Evolutionary conservation across 1,140 invertebrate genomes (phyloP).

Genomic region (Epicauta chinensis): DNA sequence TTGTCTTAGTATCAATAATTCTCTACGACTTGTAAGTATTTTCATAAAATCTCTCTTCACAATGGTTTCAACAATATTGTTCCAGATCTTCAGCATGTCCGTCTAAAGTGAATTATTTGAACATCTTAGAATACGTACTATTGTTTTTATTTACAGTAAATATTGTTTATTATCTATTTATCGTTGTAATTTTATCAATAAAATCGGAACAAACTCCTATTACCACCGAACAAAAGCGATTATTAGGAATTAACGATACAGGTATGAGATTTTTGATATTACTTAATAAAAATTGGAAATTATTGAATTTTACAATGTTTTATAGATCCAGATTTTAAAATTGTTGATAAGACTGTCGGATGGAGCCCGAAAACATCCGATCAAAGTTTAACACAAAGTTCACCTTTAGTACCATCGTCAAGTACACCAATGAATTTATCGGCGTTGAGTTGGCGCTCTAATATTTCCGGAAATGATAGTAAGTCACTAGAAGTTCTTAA

Average conservation of each 20-base stretch:
- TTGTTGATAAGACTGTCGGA: slow-evolving; percentile 16
- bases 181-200: slow-evolving; percentile 39
- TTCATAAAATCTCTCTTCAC: slow-evolving; percentile 1
- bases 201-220: slow-evolving; percentile 34
- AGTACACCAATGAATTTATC: slow-evolving; percentile 37
- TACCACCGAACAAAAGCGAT: slow-evolving; percentile 39
- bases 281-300: background rate
- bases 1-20: slow-evolving; percentile 27
- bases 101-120: slow-evolving; percentile 26
- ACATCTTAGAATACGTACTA: slow-evolving; percentile 39
- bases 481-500: no score
- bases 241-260: slow-evolving; percentile 39
- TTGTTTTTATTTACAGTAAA: slow-evolving; percentile 38
- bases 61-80: slow-evolving; percentile 10
- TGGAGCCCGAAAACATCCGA: slow-evolving; percentile 23
- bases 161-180: slow-evolving; percentile 41
- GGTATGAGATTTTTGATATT: slow-evolving; percentile 18
- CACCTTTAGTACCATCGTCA: slow-evolving; percentile 3
- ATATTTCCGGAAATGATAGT: slow-evolving; percentile 33
- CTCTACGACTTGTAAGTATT: slow-evolving; percentile 38
- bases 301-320: slow-evolving; percentile 1
- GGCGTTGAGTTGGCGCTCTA: slow-evolving; percentile 37
- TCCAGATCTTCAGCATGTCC: slow-evolving; percentile 33
- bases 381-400: slow-evolving; percentile 4
- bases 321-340: slow-evolving; percentile 29